Base-by-base conservation (phyloP, 2,888 invertebrate species). In the Thera britannica region DNA sequence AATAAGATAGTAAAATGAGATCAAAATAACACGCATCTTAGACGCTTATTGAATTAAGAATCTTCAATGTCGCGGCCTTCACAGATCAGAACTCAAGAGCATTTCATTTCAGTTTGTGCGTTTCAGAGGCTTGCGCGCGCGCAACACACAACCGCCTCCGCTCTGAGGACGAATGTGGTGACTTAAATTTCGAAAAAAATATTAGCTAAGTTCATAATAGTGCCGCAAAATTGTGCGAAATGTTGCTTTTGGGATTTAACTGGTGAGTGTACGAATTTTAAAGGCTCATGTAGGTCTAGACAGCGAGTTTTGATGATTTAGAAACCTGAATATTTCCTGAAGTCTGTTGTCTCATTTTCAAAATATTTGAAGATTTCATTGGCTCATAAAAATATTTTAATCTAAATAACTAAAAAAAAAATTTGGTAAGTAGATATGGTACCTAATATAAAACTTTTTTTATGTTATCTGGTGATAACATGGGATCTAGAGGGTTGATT, bases 71-170 rank as follows among this genome's bases (percentile, higher is more conserved):
- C 69, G 67, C 71, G 80, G 75, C 83, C 82, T 82, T 83, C 72
- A 65, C 65, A 62, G 74, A 62, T 46, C 65, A 62, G 74, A 62
- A 41, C 62, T 55, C 62, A 58, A 62, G 62, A 62, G 38, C 66
- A 62, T 73, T 75, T 79, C 78, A 83, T 82, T 81, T 77, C 76
- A 82, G 77, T 79, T 79, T 81, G 81, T 83, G 75, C 69, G 74
- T 80, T 85, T 83, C 83, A 79, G 82, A 77, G 77, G 74, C 77
- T 84, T 79, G 79, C 77, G 84, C 83, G 84, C 71, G 75, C 77
- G 76, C 80, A 72, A 75, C 79, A 81, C 82, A 83, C 44, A 9
- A 7, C 44, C 9, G 41, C 56, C 41, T 56, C 80, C 82, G 81
- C 56, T 11, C 41, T 49, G 38, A 11, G n/a, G 55, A 64, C 62